Base-by-base conservation (phyloP, 1,140 invertebrate species). In the Pseudoatta argentina region DNA sequence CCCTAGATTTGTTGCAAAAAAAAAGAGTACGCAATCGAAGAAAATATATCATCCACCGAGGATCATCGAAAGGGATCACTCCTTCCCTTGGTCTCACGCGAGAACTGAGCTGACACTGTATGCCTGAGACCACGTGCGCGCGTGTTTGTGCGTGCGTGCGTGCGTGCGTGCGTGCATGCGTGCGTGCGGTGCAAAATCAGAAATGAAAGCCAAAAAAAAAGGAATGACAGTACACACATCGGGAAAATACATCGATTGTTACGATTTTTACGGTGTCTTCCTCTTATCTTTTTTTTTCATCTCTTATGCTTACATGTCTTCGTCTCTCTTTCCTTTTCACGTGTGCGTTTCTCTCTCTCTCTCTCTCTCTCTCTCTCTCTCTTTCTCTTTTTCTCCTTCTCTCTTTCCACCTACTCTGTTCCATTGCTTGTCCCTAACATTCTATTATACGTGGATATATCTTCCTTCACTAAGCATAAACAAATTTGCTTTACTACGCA, bases 131-230 rank as follows among this genome's bases (percentile, higher is more conserved):
- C 78, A 64, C 73, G 85, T 63, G 77, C 88, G 83, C 87, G 86
- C 83, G 72, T 64, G 59, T 73, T 83, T 64, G 88, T 44, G 88
- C 51, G 88, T 48, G 53, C 61, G 82, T 39, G 75, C 39, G 69
- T 83, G 73, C 66, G 83, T 86, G 81, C 88, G 83, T 86, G 81
- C 88, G 91, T 90, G 86, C 88, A 71, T 92, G 91, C 90, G 90
- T 92, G 48, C 48, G 90, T 87, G 86, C 93, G 93, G 94, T 94
- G 94, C 94, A 95, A 94, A 94, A 95, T 94, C 93, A 88, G 53
- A 72, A 75, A 27, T 55, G n/a, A 30, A 83, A 89, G 21, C 44
- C 30, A 18, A 24, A 57, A 55, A 51, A 48, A 75, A 61, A 39
- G 27, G 57, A 66, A 27, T 27, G n/a, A 57, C n/a, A 39, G n/a